phyloP scores from a whole-genome alignment of 2,888 invertebrate species.

The Neocrepidodera transversa region DNA sequence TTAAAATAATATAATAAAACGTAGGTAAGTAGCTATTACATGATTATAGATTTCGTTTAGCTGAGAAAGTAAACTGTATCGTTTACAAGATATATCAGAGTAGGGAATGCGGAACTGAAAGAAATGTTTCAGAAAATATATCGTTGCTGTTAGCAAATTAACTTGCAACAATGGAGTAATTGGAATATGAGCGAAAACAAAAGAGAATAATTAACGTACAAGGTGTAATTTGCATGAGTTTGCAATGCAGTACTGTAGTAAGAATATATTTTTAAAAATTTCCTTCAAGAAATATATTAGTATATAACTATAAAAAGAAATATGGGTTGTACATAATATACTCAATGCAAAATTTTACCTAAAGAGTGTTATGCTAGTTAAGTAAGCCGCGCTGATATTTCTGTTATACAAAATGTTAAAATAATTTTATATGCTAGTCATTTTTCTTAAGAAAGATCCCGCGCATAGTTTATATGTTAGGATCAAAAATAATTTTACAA shows the following conservation, averaged over 20 bases:
- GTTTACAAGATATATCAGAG: slow-evolving; percentile 6
- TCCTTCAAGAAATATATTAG: too few relatives aligned
- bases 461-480: too few relatives aligned
- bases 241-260: background rate
- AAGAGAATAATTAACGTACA: slow-evolving; percentile 27
- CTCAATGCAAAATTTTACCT: too few relatives aligned
- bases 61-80: slow-evolving; percentile 19
- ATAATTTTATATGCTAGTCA: too few relatives aligned
- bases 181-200: slow-evolving; percentile 25
- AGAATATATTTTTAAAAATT: background rate
- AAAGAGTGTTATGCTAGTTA: too few relatives aligned
- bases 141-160: slow-evolving; percentile 24
- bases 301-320: too few relatives aligned
- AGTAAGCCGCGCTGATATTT: too few relatives aligned
- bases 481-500: too few relatives aligned
- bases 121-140: slow-evolving; percentile 6
- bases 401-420: too few relatives aligned
- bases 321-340: too few relatives aligned
- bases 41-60: slow-evolving; percentile 8
- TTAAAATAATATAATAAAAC: too few relatives aligned
- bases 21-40: background rate
- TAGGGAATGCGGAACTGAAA: slow-evolving; percentile 15
- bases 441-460: too few relatives aligned
- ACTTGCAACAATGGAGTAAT: slow-evolving; percentile 27
- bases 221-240: slow-evolving; percentile 6